Evolutionary conservation across 2,113 vertebrate species (phyloP), one percentile per base, ranked within the genome.

Genomic region (Hypanus sabinus): DNA sequence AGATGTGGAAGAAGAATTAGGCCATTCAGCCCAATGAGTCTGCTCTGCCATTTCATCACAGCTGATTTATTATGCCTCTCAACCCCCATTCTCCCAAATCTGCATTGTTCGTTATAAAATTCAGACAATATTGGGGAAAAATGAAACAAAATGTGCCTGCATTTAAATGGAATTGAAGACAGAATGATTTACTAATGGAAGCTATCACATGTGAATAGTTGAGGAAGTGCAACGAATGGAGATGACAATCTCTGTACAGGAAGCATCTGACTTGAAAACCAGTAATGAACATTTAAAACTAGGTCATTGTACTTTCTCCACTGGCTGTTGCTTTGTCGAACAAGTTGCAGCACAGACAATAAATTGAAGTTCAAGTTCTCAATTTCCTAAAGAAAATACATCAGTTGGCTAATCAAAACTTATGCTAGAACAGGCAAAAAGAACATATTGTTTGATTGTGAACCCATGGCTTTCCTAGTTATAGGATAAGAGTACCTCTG

Each of bases 211-310:
- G 6, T 6, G 18, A 90, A 33, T 65, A 60, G 65, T 65, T 65
- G 85, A 90, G 85, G 60, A 90, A 90, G 65, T 90, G 60, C 83
- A 90, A 90, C 65, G 60, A 20, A 20, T 30, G 18, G 30, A 7
- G 85, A n/a, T 68, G 85, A 20, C 60, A 68, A 90, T 90, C 85
- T 90, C n/a, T 90, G 9, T 90, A 65, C 60, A 90, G 85, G 85
- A 90, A 65, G 85, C 65, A 65, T 90, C 62, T 33, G 60, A n/a
- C 60, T 5, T 62, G n/a, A 68, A 90, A 88, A 65, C 18, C 57
- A 65, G 57, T 4, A 87, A 5, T 12, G 10, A 87, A 27, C 60
- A 27, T 60, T 87, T n/a, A 33, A 65, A 90, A 90, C 60, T 90
- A 65, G 30, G 60, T 68, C n/a, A 33, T 5, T 6, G 14, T 9